phyloP scores from a whole-genome alignment of 2,888 invertebrate species.

The Lampropteryx suffumata region DNA sequence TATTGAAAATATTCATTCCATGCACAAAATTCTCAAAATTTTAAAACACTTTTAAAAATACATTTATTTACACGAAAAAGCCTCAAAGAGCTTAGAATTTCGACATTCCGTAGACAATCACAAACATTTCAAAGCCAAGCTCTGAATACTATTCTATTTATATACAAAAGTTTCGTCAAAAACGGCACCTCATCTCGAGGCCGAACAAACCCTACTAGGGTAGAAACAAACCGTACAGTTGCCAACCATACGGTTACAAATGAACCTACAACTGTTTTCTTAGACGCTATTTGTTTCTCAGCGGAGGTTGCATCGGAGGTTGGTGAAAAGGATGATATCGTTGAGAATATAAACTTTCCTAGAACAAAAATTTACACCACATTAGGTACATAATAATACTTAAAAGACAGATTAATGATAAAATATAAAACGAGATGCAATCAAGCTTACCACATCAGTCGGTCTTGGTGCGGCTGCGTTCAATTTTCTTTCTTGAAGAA shows the following conservation, averaged over 20 bases:
- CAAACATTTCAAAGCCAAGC: conserved; percentile 31
- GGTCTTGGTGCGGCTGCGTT: conserved; percentile 46
- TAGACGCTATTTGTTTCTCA: conserved; percentile 57
- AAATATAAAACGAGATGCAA: too few species aligned
- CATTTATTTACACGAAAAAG: conserved; percentile 12
- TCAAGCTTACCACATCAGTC: conserved; percentile 62
- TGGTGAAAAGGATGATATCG: conserved; percentile 77
- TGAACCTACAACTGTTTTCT: conserved; percentile 46
- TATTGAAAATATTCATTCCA: conserved; percentile 29
- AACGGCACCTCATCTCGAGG: conserved; percentile 43
- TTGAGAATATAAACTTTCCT: conserved; percentile 67
- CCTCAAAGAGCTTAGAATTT: conserved; percentile 4
- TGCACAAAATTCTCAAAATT: conserved; percentile 25
- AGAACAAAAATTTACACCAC: conserved; percentile 36
- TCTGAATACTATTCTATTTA: conserved; percentile 22
- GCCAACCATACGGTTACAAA: conserved; percentile 57
- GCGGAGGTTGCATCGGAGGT: conserved; percentile 67
- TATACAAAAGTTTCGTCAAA: conserved; percentile 57
- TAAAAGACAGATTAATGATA: too few species aligned
- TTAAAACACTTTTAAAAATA: conserved; percentile 24
- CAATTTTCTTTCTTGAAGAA: conserved; percentile 85
- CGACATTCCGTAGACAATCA: conserved; percentile 22
- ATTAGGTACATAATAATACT: not conserved
- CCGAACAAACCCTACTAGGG: conserved; percentile 42
- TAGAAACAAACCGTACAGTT: conserved; percentile 48